Base-by-base conservation (phyloP, 2,888 invertebrate genomes). In the Cryptophagus acutangulus region DNA sequence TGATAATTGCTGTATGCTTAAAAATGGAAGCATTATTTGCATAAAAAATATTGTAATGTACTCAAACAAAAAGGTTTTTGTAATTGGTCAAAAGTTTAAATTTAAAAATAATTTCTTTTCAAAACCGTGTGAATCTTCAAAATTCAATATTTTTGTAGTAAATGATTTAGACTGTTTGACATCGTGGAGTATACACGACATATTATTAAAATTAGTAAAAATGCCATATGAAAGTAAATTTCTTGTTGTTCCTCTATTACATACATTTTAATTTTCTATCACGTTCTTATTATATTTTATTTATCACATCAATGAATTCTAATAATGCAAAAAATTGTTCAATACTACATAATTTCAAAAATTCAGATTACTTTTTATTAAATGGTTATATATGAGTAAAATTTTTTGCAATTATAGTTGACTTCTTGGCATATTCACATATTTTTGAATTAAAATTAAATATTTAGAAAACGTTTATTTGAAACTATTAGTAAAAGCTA, bases 11-110 rank as follows among this genome's bases (percentile, higher is more conserved):
- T 20, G 24, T 20, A 20, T 20, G 24, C n/a, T 20, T 8, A 20
- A 20, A 20, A 20, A 20, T 20, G 24, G 24, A 20, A n/a, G 24
- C 24, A 20, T 20, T 8, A 20, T 20, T 20, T 20, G 24, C 24
- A 20, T 20, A 6, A 20, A 20, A 20, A 20, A 20, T 20, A 20
- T 20, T 20, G 24, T 20, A 20, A 20, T 20, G n/a, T n/a, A 20
- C n/a, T 6, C 24, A 20, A n/a, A 20, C n/a, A 20, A n/a, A 6
- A 20, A 20, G n/a, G n/a, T 20, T 6, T 20, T 20, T 20, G n/a
- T 20, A 20, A n/a, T 20, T 20, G 24, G 24, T 20, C 24, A 20
- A 8, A 20, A 20, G n/a, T 20, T 20, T 20, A 20, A 20, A 20
- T 8, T n/a, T 20, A 20, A 6, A 20, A n/a, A 20, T 8, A 20